Percentiles rank a stretch among this genome's conserved stretches.
Evolutionary conservation across 2,888 invertebrate species (phyloP).

Genomic region (Linnaemya tessellans): DNA sequence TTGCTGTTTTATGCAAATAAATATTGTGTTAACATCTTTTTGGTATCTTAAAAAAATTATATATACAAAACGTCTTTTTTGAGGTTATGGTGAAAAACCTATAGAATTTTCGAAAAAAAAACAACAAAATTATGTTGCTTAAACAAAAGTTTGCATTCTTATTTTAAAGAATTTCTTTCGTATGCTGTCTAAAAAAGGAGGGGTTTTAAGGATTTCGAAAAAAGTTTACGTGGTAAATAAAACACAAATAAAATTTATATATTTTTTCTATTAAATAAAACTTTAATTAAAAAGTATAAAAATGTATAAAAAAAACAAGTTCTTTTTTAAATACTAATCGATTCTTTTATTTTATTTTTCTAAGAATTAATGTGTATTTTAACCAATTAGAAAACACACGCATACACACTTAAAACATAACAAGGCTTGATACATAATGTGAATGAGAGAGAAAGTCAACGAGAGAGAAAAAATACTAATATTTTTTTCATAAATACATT

Average conservation of each 20-base stretch:
- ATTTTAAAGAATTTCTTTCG: slow-evolving; percentile 36
- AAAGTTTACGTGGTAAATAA: slow-evolving; percentile 49
- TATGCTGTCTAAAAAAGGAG: slow-evolving; percentile 51
- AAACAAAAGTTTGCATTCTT: slow-evolving; percentile 8
- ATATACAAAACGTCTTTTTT: slow-evolving; percentile 80
- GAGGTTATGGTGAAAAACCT: slow-evolving; percentile 64
- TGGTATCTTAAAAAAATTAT: slow-evolving; percentile 81
- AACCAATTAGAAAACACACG: slow-evolving; percentile 45
- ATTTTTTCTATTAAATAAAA: slow-evolving; percentile 38
- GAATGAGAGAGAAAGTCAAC: slow-evolving; percentile 5
- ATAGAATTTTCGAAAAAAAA: slow-evolving; percentile 73
- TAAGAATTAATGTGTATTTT: slow-evolving; percentile 42
- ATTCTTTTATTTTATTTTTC: slow-evolving; percentile 75
- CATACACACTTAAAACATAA: slow-evolving; percentile 40
- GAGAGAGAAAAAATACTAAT: slow-evolving; percentile 30
- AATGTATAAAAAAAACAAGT: slow-evolving; percentile 43
- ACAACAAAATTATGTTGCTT: slow-evolving; percentile 71
- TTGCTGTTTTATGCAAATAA: slow-evolving; percentile 8
- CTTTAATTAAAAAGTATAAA: slow-evolving; percentile 40
- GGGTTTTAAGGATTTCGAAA: slow-evolving; percentile 57
- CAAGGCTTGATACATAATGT: slow-evolving; percentile 53
- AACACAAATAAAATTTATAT: slow-evolving; percentile 48
- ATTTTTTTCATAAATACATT: slow-evolving; percentile 51
- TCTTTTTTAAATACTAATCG: slow-evolving; percentile 79
- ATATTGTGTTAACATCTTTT: slow-evolving; percentile 45